phyloP scores from a whole-genome alignment of 2,888 invertebrate species.

The Odontomyia ornata region DNA sequence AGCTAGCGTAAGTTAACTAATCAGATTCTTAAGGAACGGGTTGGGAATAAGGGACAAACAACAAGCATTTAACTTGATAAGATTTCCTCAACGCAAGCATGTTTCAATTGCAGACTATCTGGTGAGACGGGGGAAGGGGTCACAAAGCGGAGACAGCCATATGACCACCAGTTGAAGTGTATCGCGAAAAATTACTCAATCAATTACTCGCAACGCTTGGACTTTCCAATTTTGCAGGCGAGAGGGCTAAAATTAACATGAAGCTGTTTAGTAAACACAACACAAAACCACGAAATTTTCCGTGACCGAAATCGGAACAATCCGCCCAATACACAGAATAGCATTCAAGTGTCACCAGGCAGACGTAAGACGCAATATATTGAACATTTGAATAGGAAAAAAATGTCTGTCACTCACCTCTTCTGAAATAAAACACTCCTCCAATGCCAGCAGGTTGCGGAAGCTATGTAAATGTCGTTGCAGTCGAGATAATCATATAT shows the following conservation, averaged over 20 bases:
- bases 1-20: neutral
- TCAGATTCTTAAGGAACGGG: no score
- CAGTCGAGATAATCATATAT: conserved; percentile 63
- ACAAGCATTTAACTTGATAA: no score
- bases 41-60: no score
- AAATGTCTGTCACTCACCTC: conserved; percentile 56
- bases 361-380: neutral
- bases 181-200: neutral
- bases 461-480: conserved; percentile 66
- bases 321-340: neutral
- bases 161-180: no score
- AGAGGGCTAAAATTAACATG: neutral
- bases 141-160: no score
- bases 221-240: neutral
- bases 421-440: conserved; percentile 65
- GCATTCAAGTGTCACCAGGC: conserved; percentile 13
- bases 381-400: neutral
- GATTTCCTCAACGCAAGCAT: no score
- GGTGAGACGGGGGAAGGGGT: no score
- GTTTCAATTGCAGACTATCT: no score
- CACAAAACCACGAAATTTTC: neutral
- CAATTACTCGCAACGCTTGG: neutral
- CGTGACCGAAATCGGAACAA: neutral
- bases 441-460: conserved; percentile 69
- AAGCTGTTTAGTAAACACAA: neutral